Conservation (phyloP, 2,888 invertebrate genomes). For the Clivina fossor region DNA sequence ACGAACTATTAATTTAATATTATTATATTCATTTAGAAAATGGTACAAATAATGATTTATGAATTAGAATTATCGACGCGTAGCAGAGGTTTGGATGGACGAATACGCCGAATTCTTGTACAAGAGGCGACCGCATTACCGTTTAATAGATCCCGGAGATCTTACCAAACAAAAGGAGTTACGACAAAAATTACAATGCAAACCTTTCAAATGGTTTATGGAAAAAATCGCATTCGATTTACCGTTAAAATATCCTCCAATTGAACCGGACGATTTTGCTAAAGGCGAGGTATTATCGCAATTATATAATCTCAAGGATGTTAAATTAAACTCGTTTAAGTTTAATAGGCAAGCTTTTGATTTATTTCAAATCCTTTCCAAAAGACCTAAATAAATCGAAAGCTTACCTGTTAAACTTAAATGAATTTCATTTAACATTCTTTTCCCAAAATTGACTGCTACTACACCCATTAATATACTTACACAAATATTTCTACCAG, state of each 20-base stretch:
- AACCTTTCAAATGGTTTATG: constrained; percentile 94
- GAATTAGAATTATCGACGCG: constrained; percentile 81
- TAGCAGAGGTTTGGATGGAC: constrained; percentile 99
- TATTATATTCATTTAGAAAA: not conserved
- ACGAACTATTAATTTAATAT: not conserved
- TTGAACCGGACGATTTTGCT: constrained; percentile 83
- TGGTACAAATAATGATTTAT: constrained; percentile 15
- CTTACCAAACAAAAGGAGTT: constrained; percentile 74
- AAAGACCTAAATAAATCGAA: too few relatives aligned
- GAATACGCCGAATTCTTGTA: constrained; percentile 90
- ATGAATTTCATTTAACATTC: constrained; percentile 11
- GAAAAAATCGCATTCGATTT: constrained; percentile 89
- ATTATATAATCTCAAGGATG: too few relatives aligned
- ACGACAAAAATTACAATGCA: constrained; percentile 77
- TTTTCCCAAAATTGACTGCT: not conserved
- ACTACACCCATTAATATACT: constrained; percentile 3
- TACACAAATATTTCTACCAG: not conserved
- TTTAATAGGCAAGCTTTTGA: too few relatives aligned
- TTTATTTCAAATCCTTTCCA: too few relatives aligned
- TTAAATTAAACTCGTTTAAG: too few relatives aligned
- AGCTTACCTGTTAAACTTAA: too few relatives aligned
- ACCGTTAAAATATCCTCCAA: constrained; percentile 79
- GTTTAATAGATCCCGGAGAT: constrained; percentile 77
- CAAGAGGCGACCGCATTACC: constrained; percentile 73
- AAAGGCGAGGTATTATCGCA: constrained; percentile 77